A percentile compares a stretch with the other conserved stretches of the same genome.
phyloP scores from a whole-genome alignment of 2,797 vertebrate species.

The Urocyon cinereoargenteus region DNA sequence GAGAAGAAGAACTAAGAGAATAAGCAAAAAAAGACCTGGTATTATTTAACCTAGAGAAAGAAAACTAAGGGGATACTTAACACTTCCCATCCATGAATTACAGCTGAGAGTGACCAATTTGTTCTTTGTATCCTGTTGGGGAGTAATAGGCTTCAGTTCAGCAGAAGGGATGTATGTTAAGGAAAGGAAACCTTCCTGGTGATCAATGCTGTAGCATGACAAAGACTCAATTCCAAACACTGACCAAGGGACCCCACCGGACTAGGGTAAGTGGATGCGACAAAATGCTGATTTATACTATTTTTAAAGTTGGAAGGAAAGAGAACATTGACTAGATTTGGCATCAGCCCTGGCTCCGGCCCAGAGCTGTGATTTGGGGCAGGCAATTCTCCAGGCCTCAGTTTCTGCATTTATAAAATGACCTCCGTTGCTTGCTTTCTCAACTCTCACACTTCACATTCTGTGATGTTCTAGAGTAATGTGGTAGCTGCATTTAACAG shows the following conservation, averaged over 20 bases:
- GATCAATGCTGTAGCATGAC: background rate
- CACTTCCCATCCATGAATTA: conserved; percentile 6
- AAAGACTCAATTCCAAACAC: background rate
- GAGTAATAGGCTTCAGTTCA: background rate
- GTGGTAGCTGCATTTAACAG: background rate
- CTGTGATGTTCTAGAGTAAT: background rate
- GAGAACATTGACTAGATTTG: background rate
- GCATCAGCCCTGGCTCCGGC: background rate
- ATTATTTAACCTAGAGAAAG: conserved; percentile 52
- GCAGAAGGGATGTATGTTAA: background rate
- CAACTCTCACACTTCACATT: background rate
- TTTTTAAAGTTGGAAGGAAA: conserved; percentile 17
- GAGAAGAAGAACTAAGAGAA: conserved; percentile 49
- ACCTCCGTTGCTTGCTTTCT: background rate
- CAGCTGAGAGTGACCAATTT: background rate
- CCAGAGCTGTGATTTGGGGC: background rate
- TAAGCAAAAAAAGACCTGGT: conserved; percentile 42
- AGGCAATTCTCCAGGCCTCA: background rate
- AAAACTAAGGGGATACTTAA: background rate
- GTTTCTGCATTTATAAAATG: background rate
- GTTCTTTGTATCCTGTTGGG: background rate
- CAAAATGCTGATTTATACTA: background rate
- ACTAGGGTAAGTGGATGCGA: background rate
- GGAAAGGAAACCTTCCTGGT: background rate
- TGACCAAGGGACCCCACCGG: background rate